phyloP scores from a whole-genome alignment of 2,797 vertebrate genomes.

The Falco novaeseelandiae region DNA sequence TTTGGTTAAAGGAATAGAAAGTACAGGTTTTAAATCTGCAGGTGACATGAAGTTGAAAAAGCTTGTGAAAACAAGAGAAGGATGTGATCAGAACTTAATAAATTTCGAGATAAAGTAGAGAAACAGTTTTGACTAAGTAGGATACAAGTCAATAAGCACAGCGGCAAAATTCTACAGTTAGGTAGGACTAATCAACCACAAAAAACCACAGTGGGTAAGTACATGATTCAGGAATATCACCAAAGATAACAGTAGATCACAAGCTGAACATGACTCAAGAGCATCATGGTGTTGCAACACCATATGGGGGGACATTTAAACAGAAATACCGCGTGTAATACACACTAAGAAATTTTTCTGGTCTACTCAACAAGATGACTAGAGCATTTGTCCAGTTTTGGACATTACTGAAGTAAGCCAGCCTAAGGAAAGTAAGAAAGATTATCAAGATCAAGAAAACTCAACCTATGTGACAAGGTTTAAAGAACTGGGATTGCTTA shows the following conservation, averaged over 20 bases:
- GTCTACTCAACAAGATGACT: not conserved
- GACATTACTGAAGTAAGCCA: not conserved
- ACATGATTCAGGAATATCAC: not conserved
- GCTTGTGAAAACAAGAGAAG: not conserved
- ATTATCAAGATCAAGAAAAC: not conserved
- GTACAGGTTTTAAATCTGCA: not conserved
- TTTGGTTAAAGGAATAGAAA: constrained; percentile 18
- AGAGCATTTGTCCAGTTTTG: not conserved
- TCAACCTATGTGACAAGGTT: not conserved
- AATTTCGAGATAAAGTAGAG: not conserved
- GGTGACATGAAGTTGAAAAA: not conserved
- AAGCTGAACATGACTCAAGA: not conserved
- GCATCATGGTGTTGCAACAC: not conserved
- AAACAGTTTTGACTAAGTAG: not conserved
- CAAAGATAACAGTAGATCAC: not conserved
- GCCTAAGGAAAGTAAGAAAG: not conserved
- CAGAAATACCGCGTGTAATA: not conserved
- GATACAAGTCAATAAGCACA: not conserved
- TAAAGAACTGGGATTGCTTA: not conserved
- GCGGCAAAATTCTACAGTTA: not conserved
- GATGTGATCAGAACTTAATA: not conserved
- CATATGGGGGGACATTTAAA: not conserved
- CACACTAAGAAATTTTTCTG: not conserved
- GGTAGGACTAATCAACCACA: not conserved
- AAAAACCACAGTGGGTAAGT: not conserved